Evolutionary conservation across 2,797 vertebrate genomes (phyloP).

Genomic region (Microhierax caerulescens): DNA sequence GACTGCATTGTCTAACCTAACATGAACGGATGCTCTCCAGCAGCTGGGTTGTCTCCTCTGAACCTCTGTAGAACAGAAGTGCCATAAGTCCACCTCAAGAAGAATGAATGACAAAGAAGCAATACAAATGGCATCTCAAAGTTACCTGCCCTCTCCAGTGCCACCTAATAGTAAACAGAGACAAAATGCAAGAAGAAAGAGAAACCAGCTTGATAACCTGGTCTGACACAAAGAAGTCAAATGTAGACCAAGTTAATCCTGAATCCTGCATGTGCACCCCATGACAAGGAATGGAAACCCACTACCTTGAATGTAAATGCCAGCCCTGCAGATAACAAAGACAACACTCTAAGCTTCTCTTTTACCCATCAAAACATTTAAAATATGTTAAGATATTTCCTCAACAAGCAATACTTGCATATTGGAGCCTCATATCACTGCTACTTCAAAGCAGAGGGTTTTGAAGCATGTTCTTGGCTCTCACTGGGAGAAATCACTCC

Average conservation of each 20-base stretch:
- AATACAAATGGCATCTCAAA: background rate
- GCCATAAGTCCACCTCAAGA: background rate
- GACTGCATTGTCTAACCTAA: background rate
- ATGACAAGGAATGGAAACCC: background rate
- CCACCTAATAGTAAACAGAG: background rate
- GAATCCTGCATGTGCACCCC: background rate
- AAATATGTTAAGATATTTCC: constrained; percentile 53
- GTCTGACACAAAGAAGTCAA: background rate
- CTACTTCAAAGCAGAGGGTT: constrained; percentile 59
- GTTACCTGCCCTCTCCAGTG: background rate
- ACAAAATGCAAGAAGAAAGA: background rate
- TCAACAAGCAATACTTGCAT: constrained; percentile 17
- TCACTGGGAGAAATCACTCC: constrained; percentile 60
- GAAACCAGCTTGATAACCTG: background rate
- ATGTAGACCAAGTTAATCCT: background rate
- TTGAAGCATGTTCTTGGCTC: constrained; percentile 56
- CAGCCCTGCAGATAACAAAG: background rate
- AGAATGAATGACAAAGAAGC: background rate
- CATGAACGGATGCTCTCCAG: background rate
- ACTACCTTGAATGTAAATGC: background rate
- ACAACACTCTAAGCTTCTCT: background rate
- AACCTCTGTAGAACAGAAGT: background rate
- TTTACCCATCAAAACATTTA: constrained; percentile 36
- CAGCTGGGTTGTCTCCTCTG: background rate
- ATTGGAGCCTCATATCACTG: constrained; percentile 4